These are phyloP conservation scores for Zelleria hepariella DNA, from an alignment of 2,888 invertebrate species.

Conservation along the genomic window DNA sequence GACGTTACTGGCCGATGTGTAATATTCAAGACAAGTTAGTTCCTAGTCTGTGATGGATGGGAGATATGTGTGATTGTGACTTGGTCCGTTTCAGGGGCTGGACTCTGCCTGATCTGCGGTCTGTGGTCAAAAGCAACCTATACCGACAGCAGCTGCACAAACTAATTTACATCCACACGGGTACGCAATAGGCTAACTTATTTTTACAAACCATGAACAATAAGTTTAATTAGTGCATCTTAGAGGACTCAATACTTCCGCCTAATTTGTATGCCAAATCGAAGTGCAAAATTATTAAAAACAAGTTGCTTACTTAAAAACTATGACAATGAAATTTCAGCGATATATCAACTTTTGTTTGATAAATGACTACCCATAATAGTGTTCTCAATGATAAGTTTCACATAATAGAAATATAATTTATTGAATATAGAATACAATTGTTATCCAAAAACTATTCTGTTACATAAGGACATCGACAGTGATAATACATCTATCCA, in stretches of 20 bases:
- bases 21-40: background rate
- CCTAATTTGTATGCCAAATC: constrained; percentile 63
- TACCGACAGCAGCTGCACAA: background rate
- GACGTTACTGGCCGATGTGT: background rate
- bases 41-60: background rate
- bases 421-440: constrained; percentile 70
- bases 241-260: constrained; percentile 38
- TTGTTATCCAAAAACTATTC: constrained; percentile 68
- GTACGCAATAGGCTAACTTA: constrained; percentile 56
- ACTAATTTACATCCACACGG: constrained; percentile 15
- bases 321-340: constrained; percentile 69
- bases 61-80: constrained; percentile 16
- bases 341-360: constrained; percentile 55
- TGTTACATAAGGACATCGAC: constrained; percentile 64
- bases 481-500: constrained; percentile 59
- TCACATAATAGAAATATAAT: constrained; percentile 68
- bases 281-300: constrained; percentile 61
- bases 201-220: constrained; percentile 44
- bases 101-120: constrained; percentile 20
- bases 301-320: constrained; percentile 59
- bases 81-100: constrained; percentile 14
- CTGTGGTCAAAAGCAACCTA: constrained; percentile 18
- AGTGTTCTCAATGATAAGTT: constrained; percentile 66
- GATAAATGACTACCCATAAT: constrained; percentile 64
- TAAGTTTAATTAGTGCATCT: constrained; percentile 54